Percentiles rank a stretch among this genome's conserved stretches.
phyloP scores from a whole-genome alignment of 2,113 vertebrate species.

The Otis tarda region DNA sequence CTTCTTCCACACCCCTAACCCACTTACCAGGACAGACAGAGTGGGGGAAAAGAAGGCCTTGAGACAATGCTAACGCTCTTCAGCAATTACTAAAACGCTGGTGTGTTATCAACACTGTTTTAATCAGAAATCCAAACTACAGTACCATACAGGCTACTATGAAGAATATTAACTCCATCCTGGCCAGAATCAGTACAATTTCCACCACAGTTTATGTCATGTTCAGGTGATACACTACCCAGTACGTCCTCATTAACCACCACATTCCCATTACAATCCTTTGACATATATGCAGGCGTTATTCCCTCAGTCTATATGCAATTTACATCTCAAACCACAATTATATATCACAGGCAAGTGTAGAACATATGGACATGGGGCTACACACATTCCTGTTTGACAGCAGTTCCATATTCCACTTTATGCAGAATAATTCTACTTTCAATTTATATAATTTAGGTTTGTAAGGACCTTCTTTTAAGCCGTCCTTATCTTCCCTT shows the following conservation, averaged over 20 bases:
- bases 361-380: neutral
- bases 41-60: neutral
- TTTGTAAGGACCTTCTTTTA: neutral
- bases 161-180: neutral
- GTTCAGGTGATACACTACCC: neutral
- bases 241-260: neutral
- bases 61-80: neutral
- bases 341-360: neutral
- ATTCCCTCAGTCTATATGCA: neutral
- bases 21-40: neutral
- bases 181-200: neutral
- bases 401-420: neutral
- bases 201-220: neutral
- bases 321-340: neutral
- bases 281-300: neutral
- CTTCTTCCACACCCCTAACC: rapidly evolving
- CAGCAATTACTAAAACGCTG: neutral
- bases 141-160: neutral
- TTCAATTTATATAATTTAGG: neutral
- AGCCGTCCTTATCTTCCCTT: neutral
- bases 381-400: neutral
- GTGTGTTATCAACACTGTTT: neutral
- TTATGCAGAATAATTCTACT: neutral
- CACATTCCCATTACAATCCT: neutral
- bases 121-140: neutral